A percentile compares a stretch with the other conserved stretches of the same genome.
phyloP scores from a whole-genome alignment of 2,888 invertebrate genomes.

The Platycnemis pennipes region DNA sequence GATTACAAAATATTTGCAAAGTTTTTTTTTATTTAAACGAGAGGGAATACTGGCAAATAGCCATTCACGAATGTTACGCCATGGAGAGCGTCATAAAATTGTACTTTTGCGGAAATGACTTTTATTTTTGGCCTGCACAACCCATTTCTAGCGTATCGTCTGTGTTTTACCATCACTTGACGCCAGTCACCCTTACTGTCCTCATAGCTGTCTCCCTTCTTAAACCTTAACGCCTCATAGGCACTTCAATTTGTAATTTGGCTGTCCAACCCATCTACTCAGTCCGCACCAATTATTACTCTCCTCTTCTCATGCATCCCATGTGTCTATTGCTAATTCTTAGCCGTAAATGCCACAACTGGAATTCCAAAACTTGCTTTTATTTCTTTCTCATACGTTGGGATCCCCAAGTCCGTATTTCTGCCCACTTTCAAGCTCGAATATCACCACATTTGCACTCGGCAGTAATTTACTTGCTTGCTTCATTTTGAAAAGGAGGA shows the following conservation, averaged over 20 bases:
- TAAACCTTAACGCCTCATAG: neutral
- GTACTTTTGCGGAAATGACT: too few species aligned
- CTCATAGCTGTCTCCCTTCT: neutral
- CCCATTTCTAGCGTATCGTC: neutral
- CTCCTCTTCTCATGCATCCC: neutral
- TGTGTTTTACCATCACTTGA: neutral
- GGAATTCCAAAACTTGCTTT: neutral
- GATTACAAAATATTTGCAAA: too few species aligned
- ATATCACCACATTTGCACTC: neutral
- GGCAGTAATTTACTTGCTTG: neutral
- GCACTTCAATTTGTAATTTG: neutral
- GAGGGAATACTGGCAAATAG: too few species aligned
- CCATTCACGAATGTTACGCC: too few species aligned
- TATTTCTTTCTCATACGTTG: neutral
- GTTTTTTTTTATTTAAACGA: too few species aligned
- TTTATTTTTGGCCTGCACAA: too few species aligned
- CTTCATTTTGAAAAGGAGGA: neutral
- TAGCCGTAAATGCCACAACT: neutral
- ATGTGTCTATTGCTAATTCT: constrained; percentile 24
- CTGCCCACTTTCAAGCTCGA: neutral
- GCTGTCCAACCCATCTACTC: neutral
- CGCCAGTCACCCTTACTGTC: neutral
- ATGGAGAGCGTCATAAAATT: too few species aligned
- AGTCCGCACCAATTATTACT: constrained; percentile 38
- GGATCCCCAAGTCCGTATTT: neutral